Conservation (phyloP, 2,888 invertebrate species). For the Melinaea menophilus region DNA sequence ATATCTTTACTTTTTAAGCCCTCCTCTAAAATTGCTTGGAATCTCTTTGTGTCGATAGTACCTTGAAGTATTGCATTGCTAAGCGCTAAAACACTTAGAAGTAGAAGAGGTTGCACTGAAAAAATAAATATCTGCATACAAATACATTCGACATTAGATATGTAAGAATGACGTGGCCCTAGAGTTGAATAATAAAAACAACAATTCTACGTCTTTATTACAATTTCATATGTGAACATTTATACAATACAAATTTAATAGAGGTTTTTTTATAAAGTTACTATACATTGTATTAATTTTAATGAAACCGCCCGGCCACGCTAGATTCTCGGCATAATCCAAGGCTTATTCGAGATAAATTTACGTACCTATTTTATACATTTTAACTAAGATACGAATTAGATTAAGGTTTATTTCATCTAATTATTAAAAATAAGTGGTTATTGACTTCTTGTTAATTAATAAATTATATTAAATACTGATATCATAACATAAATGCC, state of each 20-base stretch:
- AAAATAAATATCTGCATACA: conserved; percentile 24
- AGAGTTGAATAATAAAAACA: conserved; percentile 8
- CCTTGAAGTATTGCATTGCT: conserved; percentile 57
- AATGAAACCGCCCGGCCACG: neutral
- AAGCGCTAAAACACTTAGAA: conserved; percentile 45
- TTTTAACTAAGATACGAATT: conserved; percentile 37
- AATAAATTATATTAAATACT: conserved; percentile 1
- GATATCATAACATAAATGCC: conserved; percentile 23
- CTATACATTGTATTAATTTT: too few species aligned
- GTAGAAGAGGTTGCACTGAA: conserved; percentile 49
- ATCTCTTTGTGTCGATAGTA: conserved; percentile 60
- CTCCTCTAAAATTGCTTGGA: conserved; percentile 64
- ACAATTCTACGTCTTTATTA: neutral
- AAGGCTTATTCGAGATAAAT: neutral
- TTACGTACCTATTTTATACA: conserved; percentile 53
- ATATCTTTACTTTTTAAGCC: conserved; percentile 79
- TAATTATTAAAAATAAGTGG: neutral
- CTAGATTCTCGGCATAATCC: neutral
- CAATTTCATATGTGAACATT: too few species aligned
- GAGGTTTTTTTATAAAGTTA: too few species aligned
- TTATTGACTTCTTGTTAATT: neutral
- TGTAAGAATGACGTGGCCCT: conserved; percentile 26
- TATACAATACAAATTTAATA: too few species aligned
- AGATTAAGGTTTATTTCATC: conserved; percentile 23
- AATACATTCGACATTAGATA: conserved; percentile 11